Evolutionary conservation across 2,797 vertebrate genomes (phyloP), one percentile per base, ranked within the genome.

Genomic region (Macroramphosus scolopax): DNA sequence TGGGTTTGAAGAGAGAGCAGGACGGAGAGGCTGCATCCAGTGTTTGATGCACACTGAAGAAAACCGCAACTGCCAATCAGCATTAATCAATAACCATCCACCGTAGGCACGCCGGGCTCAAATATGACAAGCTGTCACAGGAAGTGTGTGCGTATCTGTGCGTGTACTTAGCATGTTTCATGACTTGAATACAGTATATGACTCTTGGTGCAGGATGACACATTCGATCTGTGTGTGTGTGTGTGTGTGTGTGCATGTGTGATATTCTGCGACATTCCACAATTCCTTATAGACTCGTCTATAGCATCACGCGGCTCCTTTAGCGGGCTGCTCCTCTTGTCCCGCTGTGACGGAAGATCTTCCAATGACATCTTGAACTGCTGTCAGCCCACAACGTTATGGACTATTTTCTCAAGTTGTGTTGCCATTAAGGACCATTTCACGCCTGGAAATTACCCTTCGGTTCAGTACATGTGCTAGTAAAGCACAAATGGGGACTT

Each of bases 81-180:
- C 69, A 76, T 80, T 75, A 76, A 78, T 73, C 73, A 78, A 66
- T 75, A 70, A 59, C 61, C 69, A 81, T 77, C 72, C 69, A 75
- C 47, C 1, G 6, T 28, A 51, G 72, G 48, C 41, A 37, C 1
- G 42, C 58, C 79, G 72, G 80, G 75, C 78, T 81, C 64, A 53
- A 75, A 73, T 68, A 62, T 71, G 77, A 72, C 64, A 76, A 75
- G 70, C 75, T 77, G 79, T 78, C 78, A 77, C 42, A 72, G 52
- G 44, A 57, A 53, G 22, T 17, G 9, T 46, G 54, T 38, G 55
- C 25, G 51, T 42, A 26, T 25, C 13, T 35, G 33, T n/a, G 35
- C 34, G 30, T 38, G 24, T 29, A 30, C 30, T 53, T 38, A 49
- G 25, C 32, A 36, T 17, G 15, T 67, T 72, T 54, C 65, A 62